phyloP scores from a whole-genome alignment of 2,797 vertebrate species.

The Loris lydekkerianus region DNA sequence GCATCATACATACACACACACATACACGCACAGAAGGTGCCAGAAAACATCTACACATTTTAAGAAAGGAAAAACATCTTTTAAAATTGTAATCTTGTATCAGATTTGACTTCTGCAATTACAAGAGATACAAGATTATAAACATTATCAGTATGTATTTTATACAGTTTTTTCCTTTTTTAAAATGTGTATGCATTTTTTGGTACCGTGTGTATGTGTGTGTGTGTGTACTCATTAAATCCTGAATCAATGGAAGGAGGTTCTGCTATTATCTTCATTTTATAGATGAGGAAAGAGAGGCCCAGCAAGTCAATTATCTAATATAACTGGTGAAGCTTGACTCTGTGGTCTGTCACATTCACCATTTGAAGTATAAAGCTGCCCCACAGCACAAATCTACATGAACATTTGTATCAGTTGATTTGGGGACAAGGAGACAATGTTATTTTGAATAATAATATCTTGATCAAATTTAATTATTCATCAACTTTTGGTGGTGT shows the following conservation, averaged over 20 bases:
- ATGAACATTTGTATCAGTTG: neutral
- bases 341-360: neutral
- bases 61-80: no score
- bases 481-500: neutral
- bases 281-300: conserved; percentile 23
- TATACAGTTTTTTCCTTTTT: no score
- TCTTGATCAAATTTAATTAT: neutral
- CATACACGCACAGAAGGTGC: no score
- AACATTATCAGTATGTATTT: no score
- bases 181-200: no score
- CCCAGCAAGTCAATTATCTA: neutral
- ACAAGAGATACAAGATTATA: no score
- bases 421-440: neutral
- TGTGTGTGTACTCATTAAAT: neutral
- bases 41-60: no score
- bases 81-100: no score
- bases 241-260: neutral
- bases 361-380: neutral
- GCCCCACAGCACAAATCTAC: neutral
- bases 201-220: no score
- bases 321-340: neutral
- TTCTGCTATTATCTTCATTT: neutral
- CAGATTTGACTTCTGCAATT: no score
- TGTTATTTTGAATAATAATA: conserved; percentile 5
- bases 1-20: neutral